Conservation (phyloP, 2,888 invertebrate genomes). For the Cynaeus angustus region DNA sequence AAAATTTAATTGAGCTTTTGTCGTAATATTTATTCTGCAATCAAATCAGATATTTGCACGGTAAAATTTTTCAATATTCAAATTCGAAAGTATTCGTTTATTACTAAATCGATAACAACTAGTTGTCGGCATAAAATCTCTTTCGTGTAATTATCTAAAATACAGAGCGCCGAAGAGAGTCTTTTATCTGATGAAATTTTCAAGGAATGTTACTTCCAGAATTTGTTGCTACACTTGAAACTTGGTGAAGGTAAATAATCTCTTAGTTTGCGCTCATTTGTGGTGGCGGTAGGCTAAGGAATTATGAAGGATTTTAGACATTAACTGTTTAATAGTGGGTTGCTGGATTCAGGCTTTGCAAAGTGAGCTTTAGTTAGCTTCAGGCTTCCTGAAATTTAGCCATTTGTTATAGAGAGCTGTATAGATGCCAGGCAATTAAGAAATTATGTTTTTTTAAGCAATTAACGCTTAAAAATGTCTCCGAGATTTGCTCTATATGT, state of each 20-base stretch:
- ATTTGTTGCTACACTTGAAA: too few relatives aligned
- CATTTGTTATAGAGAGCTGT: too few relatives aligned
- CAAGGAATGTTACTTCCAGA: too few relatives aligned
- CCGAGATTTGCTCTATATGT: background rate
- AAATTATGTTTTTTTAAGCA: background rate
- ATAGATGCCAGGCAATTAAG: too few relatives aligned
- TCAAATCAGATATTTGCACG: slow-evolving; percentile 18
- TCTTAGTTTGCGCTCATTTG: slow-evolving; percentile 13
- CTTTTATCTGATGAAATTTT: slow-evolving; percentile 1
- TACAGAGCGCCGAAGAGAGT: background rate
- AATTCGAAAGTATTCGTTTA: slow-evolving; percentile 21
- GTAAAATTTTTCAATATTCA: background rate
- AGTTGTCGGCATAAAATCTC: slow-evolving; percentile 14
- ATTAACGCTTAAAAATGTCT: background rate
- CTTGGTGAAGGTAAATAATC: slow-evolving; percentile 1
- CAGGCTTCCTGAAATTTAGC: background rate
- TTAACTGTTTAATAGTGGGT: slow-evolving; percentile 9
- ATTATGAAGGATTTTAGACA: slow-evolving; percentile 25
- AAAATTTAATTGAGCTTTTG: too few relatives aligned
- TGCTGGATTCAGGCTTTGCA: background rate
- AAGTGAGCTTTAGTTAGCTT: too few relatives aligned
- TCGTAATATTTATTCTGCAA: slow-evolving; percentile 11
- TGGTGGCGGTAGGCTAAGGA: background rate
- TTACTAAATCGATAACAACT: slow-evolving; percentile 24
- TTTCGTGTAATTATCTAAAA: slow-evolving; percentile 7